Evolutionary conservation across 1,140 invertebrate species (phyloP), one percentile per base, ranked within the genome.

Genomic region (Anadara kagoshimensis): DNA sequence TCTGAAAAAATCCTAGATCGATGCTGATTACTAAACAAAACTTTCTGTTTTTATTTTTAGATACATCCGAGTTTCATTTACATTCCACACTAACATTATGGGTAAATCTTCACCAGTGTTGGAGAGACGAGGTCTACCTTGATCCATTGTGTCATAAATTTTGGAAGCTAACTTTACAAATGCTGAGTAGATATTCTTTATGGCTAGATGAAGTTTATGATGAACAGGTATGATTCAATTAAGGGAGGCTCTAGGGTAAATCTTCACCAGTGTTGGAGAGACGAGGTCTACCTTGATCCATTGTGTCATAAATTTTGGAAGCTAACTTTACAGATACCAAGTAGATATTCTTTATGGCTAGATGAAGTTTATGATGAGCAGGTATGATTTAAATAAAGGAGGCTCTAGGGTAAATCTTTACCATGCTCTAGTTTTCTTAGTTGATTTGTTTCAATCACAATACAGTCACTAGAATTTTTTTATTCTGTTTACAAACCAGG

Each of bases 281-380:
- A 93, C n/a, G 93, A 93, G 20, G 90, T 96, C 2, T 96, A 93
- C 87, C 90, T 97, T 43, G 86, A 91, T 5, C 92, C 94, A 62
- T 85, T 97, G 1, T 91, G 93, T 77, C 93, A 94, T 78, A 89
- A 94, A 83, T 96, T 97, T 90, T 97, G 94, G 93, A 97, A 96
- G 88, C 90, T 97, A 8, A 94, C 92, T 58, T 88, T 97, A 36
- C 95, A 97, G 90, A 90, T 97, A 36, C 80, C 95, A 29, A 92
- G 94, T 36, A 92, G 96, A 78, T 95, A 94, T 87, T 89, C 90
- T 29, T 92, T 91, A 18, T 97, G 95, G 94, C 90, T 93, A 26
- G 85, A 89, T 47, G 85, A 87, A 67, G 76, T 84, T 49, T 81
- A 82, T 41, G 70, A 81, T 47, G 79, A 83, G 65, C 84, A 88